phyloP scores from a whole-genome alignment of 1,140 invertebrate species.

The Drosophila asahinai region DNA sequence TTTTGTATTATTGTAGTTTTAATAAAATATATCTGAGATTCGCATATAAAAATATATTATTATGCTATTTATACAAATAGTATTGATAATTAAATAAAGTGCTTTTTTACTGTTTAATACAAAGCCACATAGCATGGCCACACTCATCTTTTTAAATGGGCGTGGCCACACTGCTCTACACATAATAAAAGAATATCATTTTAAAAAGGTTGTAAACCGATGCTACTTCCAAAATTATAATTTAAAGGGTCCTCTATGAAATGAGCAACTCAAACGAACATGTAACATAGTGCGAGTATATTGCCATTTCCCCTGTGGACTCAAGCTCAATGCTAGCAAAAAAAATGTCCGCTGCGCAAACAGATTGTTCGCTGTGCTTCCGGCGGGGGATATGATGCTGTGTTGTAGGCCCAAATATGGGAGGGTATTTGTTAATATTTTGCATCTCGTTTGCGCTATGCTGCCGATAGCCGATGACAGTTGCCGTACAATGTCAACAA shows the following conservation, averaged over 20 bases:
- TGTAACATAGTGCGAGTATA: background rate
- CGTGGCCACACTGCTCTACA: background rate
- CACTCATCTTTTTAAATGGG: too few species aligned
- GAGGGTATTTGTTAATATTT: conserved; percentile 71
- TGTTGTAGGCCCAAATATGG: conserved; percentile 28
- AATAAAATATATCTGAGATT: too few species aligned
- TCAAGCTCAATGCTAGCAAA: background rate
- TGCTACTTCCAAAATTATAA: background rate
- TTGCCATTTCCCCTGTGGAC: conserved; percentile 9
- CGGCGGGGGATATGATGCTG: conserved; percentile 10
- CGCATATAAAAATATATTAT: background rate
- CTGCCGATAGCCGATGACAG: conserved; percentile 44
- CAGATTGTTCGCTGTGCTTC: conserved; percentile 3
- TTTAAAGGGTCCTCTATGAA: background rate
- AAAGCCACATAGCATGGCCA: background rate
- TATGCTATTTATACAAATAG: background rate
- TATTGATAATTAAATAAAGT: background rate
- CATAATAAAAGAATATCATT: too few species aligned
- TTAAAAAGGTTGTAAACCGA: background rate
- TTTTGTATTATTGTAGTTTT: background rate
- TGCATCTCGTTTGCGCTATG: conserved; percentile 56
- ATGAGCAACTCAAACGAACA: background rate
- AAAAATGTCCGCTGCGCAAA: conserved; percentile 22
- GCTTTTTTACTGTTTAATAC: background rate
- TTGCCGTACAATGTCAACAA: conserved; percentile 70